Evolutionary conservation across 2,797 vertebrate species (phyloP).

Genomic region (Todus mexicanus): DNA sequence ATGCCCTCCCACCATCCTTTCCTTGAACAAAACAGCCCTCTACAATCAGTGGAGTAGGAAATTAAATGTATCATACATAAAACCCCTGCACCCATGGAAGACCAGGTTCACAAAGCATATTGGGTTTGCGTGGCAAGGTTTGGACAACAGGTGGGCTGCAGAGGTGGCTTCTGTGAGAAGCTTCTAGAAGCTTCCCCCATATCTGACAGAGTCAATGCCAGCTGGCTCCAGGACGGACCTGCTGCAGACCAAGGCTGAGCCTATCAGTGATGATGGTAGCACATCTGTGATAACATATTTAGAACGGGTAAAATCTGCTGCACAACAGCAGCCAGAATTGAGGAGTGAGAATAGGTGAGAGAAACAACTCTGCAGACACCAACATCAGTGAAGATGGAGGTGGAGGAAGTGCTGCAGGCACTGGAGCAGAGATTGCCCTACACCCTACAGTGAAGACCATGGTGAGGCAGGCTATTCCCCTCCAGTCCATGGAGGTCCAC

Average conservation of each 20-base stretch:
- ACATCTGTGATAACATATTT: neutral
- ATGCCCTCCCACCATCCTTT: neutral
- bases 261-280: rapidly evolving
- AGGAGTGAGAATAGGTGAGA: neutral
- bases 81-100: neutral
- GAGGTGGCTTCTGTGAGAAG: neutral
- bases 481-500: neutral
- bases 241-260: rapidly evolving
- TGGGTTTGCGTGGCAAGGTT: neutral
- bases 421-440: neutral
- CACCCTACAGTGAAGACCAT: neutral
- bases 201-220: neutral
- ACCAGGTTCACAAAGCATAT: neutral
- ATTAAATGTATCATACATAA: neutral
- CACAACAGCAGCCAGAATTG: neutral
- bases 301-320: neutral
- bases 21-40: neutral
- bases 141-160: neutral
- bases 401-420: neutral
- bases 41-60: neutral
- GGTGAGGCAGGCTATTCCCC: neutral
- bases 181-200: neutral
- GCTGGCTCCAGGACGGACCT: rapidly evolving
- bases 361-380: neutral
- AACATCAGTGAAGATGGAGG: neutral